Conservation (phyloP, 2,888 invertebrate genomes). For the Prosopocoilus inquinatus region DNA sequence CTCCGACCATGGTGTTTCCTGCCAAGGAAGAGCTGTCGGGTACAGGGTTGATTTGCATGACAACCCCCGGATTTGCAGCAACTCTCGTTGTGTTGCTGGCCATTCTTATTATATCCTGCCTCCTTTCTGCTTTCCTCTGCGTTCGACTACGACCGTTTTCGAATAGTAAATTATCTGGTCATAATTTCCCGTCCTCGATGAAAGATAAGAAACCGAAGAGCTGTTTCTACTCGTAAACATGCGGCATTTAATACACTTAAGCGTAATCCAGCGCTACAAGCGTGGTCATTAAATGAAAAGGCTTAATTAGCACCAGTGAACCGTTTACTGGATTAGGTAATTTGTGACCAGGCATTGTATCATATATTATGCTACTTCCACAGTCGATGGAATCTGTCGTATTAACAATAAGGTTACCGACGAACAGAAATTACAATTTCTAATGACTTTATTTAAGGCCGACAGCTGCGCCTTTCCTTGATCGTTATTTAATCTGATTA, state of each 20-base stretch:
- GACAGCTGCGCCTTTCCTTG: too few relatives aligned
- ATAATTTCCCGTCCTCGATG: slow-evolving; percentile 1
- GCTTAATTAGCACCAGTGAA: too few relatives aligned
- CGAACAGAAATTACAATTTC: too few relatives aligned
- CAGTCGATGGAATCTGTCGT: too few relatives aligned
- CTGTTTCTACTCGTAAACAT: slow-evolving; percentile 63
- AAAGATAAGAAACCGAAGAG: slow-evolving; percentile 54
- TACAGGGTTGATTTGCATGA: slow-evolving; percentile 81
- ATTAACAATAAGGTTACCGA: too few relatives aligned
- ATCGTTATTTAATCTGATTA: too few relatives aligned
- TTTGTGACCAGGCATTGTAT: slow-evolving; percentile 13
- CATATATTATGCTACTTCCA: background rate
- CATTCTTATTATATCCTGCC: slow-evolving; percentile 79
- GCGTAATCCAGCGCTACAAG: slow-evolving; percentile 7
- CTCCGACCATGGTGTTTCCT: slow-evolving; percentile 70
- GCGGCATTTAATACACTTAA: slow-evolving; percentile 4
- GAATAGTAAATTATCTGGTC: slow-evolving; percentile 1
- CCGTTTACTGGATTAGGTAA: background rate
- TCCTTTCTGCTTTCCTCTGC: slow-evolving; percentile 83
- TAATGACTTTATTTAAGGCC: too few relatives aligned
- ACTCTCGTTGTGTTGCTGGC: slow-evolving; percentile 80
- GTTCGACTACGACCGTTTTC: slow-evolving; percentile 74
- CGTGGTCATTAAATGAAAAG: slow-evolving; percentile 6
- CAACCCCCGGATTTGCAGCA: slow-evolving; percentile 88
- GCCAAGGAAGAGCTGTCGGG: slow-evolving; percentile 56